Conservation (phyloP, 2,113 vertebrate genomes). For the Zingel zingel region DNA sequence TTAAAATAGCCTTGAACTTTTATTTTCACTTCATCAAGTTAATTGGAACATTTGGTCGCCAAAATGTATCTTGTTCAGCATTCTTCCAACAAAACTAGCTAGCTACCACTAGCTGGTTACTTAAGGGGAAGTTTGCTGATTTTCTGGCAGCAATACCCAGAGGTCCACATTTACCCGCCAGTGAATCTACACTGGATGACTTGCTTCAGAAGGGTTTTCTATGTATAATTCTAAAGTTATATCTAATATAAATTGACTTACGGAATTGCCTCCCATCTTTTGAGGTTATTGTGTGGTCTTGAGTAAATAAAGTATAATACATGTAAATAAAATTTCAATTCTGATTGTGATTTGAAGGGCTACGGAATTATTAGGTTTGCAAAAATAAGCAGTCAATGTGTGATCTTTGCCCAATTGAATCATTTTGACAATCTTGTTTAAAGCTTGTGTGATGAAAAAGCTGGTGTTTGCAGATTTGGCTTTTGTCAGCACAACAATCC, state of each 20-base stretch:
- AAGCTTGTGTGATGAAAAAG: neutral
- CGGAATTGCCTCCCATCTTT: neutral
- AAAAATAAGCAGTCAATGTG: neutral
- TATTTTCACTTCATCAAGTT: too few relatives aligned
- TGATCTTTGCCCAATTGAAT: neutral
- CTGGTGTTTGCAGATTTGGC: neutral
- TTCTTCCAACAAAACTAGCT: too few relatives aligned
- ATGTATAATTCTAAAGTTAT: neutral
- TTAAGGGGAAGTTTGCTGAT: too few relatives aligned
- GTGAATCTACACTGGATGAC: too few relatives aligned
- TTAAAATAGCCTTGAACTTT: too few relatives aligned
- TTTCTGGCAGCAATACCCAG: too few relatives aligned
- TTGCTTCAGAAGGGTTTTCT: neutral
- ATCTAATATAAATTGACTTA: neutral
- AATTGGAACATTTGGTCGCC: too few relatives aligned
- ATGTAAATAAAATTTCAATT: neutral
- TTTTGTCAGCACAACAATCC: slow-evolving; percentile 10
- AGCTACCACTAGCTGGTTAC: too few relatives aligned
- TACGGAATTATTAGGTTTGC: neutral
- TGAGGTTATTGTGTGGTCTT: neutral
- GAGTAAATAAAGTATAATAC: neutral
- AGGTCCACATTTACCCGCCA: too few relatives aligned
- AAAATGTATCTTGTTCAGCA: too few relatives aligned
- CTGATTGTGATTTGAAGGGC: neutral
- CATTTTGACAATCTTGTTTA: neutral